phyloP scores from a whole-genome alignment of 2,888 invertebrate genomes.

The Amaurobius ferox region DNA sequence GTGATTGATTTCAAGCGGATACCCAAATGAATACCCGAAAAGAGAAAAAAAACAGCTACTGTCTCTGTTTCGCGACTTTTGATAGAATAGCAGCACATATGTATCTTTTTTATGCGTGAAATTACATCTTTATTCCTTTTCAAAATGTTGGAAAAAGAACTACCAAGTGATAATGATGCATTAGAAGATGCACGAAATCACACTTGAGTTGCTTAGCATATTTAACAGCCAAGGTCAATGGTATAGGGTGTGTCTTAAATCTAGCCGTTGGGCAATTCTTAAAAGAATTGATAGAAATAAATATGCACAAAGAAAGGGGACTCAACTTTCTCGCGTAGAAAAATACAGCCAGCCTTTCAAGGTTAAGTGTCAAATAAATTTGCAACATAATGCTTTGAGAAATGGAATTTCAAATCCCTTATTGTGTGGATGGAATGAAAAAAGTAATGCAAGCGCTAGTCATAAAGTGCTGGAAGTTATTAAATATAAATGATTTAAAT shows the following conservation, averaged over 20 bases:
- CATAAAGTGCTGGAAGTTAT: neutral
- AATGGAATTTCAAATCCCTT: neutral
- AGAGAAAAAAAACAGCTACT: neutral
- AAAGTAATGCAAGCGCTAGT: too few species aligned
- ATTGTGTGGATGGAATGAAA: neutral
- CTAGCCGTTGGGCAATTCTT: constrained; percentile 36
- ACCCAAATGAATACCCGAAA: neutral
- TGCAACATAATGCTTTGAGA: constrained; percentile 19
- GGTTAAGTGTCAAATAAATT: constrained; percentile 39
- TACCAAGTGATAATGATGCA: neutral
- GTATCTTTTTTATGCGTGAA: neutral
- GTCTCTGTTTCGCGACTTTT: neutral
- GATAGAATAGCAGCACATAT: neutral
- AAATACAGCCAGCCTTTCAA: constrained; percentile 8
- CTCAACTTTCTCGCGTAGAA: constrained; percentile 22
- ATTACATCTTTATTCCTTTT: neutral
- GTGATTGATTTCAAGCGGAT: neutral
- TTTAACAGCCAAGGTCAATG: constrained; percentile 54
- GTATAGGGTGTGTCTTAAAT: constrained; percentile 7
- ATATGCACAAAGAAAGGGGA: constrained; percentile 8
- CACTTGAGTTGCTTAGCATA: constrained; percentile 56
- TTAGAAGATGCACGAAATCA: constrained; percentile 20
- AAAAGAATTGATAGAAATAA: constrained; percentile 33
- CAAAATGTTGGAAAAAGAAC: neutral
- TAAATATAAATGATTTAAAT: neutral